Percentiles rank a stretch among this genome's conserved stretches.
phyloP scores from a whole-genome alignment of 2,113 vertebrate species.

The Dinomys branickii region DNA sequence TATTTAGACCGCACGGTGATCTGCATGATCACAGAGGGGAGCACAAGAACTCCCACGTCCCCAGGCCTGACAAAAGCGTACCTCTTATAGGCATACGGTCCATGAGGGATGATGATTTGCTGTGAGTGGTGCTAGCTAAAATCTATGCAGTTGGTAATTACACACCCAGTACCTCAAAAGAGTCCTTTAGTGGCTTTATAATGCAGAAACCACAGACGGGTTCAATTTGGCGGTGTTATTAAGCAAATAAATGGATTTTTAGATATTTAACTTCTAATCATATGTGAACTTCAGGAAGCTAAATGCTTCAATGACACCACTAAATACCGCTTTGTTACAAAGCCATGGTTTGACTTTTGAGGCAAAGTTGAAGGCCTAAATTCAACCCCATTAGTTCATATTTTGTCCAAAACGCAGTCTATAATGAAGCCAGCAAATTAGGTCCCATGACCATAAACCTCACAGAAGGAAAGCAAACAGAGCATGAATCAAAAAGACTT shows the following conservation, averaged over 20 bases:
- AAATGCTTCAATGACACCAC: conserved; percentile 79
- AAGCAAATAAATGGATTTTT: conserved; percentile 80
- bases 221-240: conserved; percentile 76
- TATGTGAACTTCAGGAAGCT: conserved; percentile 80
- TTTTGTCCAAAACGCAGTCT: conserved; percentile 87
- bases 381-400: conserved; percentile 85
- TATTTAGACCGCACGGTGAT: not conserved
- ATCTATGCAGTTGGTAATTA: conserved; percentile 74
- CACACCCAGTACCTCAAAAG: conserved; percentile 73
- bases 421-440: conserved; percentile 90
- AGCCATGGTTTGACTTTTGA: conserved; percentile 82
- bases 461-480: conserved; percentile 87
- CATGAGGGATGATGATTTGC: conserved; percentile 50
- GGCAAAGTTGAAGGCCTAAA: conserved; percentile 84
- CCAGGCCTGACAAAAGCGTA: not conserved
- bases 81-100: not conserved
- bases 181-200: conserved; percentile 77
- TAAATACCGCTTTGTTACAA: conserved; percentile 85
- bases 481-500: conserved; percentile 88
- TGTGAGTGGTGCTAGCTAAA: conserved; percentile 60
- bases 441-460: conserved; percentile 88
- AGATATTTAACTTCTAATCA: conserved; percentile 81
- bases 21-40: not conserved
- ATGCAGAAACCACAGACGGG: conserved; percentile 67
- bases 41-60: fast-evolving